A percentile compares a stretch with the other conserved stretches of the same genome.
Conservation (phyloP, 2,797 vertebrate genomes). For the Hypotaenidia philippensis region DNA sequence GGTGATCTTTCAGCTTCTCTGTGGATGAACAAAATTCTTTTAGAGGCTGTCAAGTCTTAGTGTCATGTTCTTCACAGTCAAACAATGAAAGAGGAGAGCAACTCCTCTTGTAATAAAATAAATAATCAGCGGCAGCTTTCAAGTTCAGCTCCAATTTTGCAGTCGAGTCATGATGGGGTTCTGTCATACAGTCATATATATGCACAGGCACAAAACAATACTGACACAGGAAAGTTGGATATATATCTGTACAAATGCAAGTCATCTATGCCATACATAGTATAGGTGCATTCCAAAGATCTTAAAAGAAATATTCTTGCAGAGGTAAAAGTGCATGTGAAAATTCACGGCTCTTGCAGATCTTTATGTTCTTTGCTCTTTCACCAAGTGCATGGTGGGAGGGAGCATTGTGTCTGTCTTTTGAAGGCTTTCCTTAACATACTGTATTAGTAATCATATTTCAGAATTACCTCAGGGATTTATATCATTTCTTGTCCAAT, state of each 20-base stretch:
- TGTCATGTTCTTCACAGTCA: not conserved
- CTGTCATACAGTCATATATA: fast-evolving
- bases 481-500: not conserved
- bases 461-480: not conserved
- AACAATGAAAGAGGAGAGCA: not conserved
- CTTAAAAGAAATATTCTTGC: not conserved
- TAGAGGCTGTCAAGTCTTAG: not conserved
- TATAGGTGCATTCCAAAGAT: not conserved
- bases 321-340: not conserved
- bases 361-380: not conserved
- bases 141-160: not conserved
- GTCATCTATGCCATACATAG: no score
- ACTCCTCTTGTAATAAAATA: not conserved
- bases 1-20: not conserved
- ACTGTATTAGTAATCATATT: not conserved
- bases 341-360: not conserved
- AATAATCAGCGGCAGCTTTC: not conserved
- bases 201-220: not conserved
- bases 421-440: not conserved
- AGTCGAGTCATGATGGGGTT: not conserved
- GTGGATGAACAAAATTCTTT: not conserved
- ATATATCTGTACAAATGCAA: not conserved
- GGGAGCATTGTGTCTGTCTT: not conserved
- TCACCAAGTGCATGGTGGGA: not conserved
- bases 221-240: not conserved